Evolutionary conservation across 2,797 vertebrate species (phyloP).

Genomic region (Kryptopterus vitreolus): DNA sequence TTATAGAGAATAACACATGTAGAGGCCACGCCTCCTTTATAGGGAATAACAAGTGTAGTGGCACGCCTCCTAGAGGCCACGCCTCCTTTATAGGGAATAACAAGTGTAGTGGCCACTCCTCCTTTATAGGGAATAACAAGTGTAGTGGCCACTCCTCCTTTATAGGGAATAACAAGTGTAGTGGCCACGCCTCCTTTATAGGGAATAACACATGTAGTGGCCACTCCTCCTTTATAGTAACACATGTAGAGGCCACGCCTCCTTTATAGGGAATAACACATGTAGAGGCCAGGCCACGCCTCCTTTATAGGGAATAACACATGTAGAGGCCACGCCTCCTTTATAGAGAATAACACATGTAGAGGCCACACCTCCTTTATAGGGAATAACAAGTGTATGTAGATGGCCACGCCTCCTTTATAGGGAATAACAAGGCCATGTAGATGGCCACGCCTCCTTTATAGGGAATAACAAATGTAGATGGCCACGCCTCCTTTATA

Average conservation of each 20-base stretch:
- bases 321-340: too few species aligned
- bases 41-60: not conserved
- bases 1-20: not conserved
- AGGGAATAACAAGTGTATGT: not conserved
- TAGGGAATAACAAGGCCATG: too few species aligned
- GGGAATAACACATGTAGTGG: too few species aligned
- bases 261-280: not conserved
- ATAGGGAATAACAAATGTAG: too few species aligned
- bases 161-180: too few species aligned
- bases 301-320: not conserved
- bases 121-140: not conserved
- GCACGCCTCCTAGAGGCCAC: too few species aligned
- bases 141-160: not conserved
- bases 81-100: too few species aligned
- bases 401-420: not conserved
- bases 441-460: not conserved
- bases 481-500: not conserved
- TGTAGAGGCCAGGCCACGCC: not conserved
- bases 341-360: too few species aligned
- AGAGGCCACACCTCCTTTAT: not conserved
- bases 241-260: not conserved
- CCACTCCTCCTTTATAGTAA: not conserved
- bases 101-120: too few species aligned
- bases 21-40: not conserved
- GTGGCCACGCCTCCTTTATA: not conserved